Conservation (phyloP, 2,888 invertebrate species). For the Bedellia somnulentella region DNA sequence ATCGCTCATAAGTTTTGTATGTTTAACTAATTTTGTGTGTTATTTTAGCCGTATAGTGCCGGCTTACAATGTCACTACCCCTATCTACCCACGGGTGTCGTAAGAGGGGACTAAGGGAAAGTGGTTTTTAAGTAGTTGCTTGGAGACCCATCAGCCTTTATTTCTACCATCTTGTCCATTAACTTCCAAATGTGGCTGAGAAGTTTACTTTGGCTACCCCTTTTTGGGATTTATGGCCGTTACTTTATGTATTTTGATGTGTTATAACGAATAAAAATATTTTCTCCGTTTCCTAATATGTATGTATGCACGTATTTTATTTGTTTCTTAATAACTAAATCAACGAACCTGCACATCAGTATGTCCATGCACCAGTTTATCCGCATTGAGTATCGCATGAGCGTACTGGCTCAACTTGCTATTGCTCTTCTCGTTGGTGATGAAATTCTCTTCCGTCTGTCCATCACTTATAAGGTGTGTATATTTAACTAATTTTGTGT, state of each 20-base stretch:
- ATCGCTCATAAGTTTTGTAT: conserved; percentile 32
- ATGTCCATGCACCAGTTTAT: conserved; percentile 33
- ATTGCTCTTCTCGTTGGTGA: conserved; percentile 24
- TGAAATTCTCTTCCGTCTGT: conserved; percentile 27
- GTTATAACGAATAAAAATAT: too few species aligned
- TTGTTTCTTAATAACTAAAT: too few species aligned
- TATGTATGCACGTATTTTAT: not conserved
- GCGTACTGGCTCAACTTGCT: conserved; percentile 25
- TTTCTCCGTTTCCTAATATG: too few species aligned
- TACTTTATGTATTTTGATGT: not conserved
- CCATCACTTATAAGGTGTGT: conserved; percentile 38
- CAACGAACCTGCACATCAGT: conserved; percentile 38
- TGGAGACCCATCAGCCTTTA: too few species aligned
- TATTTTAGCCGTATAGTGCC: too few species aligned
- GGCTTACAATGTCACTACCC: too few species aligned
- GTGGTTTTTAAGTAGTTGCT: too few species aligned
- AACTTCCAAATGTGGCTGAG: too few species aligned
- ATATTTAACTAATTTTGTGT: not conserved
- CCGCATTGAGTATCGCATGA: conserved; percentile 25
- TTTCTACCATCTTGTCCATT: too few species aligned
- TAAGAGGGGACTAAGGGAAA: too few species aligned
- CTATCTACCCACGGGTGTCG: too few species aligned
- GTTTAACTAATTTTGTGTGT: not conserved
- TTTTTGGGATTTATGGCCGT: not conserved
- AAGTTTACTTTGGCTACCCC: not conserved